Evolutionary conservation across 2,888 invertebrate genomes (phyloP), one percentile per base, ranked within the genome.

Genomic region (Epinotia demarniana): DNA sequence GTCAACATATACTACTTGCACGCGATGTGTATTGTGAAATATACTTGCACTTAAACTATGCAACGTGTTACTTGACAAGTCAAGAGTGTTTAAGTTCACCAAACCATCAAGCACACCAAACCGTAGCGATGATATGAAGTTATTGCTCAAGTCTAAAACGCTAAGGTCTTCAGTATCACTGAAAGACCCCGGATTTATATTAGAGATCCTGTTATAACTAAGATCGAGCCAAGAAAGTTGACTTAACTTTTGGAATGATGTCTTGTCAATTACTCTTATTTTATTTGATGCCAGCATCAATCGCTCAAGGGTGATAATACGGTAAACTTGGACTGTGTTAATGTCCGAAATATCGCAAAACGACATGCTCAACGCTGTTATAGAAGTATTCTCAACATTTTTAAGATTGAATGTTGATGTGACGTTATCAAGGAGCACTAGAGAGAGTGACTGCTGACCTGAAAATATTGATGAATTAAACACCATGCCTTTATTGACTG

Each of bases 401-500:
- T 19, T 13, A 19, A 75, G 72, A 8, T 46, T 57, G 57, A 72
- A 72, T 16, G 4, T 19, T 46, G 55, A 13, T 46, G 66, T 61
- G 3, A 72, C 61, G 12, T 72, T 67, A 33, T 55, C 27, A 4
- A 75, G 67, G 18, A 46, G 13, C 13, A 75, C 61, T 6, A 19
- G 9, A 27, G 67, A 13, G 19, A 72, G 46, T n/a, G 72, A 72
- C 23, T 58, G 12, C 12, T 62, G 12, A 27, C 57, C 55, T 12
- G 75, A 55, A 57, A 75, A 75, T 72, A 72, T 67, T 49, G 55
- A 46, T 46, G 75, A 55, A 67, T 75, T 66, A 61, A 75, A 75
- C 16, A 62, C 61, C 43, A 75, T 27, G 3, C 62, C 61, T 57
- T 67, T 61, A 33, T 75, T 75, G 11, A 61, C 60, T 33, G 57